These are phyloP conservation scores for Cygnus atratus DNA, from an alignment of 2,113 vertebrate genomes.

Conservation along the genomic window DNA sequence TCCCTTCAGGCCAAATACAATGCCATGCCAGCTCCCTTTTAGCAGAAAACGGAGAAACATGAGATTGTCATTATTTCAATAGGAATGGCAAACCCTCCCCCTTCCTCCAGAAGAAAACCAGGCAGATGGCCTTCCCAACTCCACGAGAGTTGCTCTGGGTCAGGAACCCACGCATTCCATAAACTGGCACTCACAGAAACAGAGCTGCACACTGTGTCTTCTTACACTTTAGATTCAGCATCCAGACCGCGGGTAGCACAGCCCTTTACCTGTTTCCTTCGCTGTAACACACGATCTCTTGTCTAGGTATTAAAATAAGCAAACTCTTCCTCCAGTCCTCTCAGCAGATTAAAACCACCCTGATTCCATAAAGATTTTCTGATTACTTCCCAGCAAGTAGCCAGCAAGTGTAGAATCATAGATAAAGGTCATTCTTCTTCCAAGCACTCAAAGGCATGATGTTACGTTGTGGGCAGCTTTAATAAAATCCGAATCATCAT, in stretches of 20 bases:
- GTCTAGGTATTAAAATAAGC: neutral
- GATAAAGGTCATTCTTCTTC: neutral
- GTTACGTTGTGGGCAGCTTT: neutral
- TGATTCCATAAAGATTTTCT: neutral
- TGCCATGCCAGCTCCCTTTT: neutral
- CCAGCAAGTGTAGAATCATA: neutral
- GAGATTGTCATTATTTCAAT: neutral
- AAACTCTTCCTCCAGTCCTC: slow-evolving; percentile 3
- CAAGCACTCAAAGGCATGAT: neutral
- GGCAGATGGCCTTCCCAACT: too few species aligned
- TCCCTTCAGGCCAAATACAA: neutral
- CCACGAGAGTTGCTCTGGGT: too few species aligned
- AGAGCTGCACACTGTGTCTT: neutral
- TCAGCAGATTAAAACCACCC: slow-evolving; percentile 5
- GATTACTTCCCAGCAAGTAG: slow-evolving; percentile 1
- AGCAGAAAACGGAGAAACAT: neutral
- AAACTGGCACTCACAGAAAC: neutral
- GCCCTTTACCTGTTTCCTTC: neutral
- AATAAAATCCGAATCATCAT: neutral
- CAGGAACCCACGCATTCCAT: neutral
- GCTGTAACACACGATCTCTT: neutral
- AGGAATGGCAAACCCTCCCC: neutral
- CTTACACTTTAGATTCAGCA: neutral
- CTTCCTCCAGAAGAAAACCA: neutral
- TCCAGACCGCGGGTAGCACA: neutral